phyloP scores from a whole-genome alignment of 2,888 invertebrate genomes.

The Caenorhabditis japonica region DNA sequence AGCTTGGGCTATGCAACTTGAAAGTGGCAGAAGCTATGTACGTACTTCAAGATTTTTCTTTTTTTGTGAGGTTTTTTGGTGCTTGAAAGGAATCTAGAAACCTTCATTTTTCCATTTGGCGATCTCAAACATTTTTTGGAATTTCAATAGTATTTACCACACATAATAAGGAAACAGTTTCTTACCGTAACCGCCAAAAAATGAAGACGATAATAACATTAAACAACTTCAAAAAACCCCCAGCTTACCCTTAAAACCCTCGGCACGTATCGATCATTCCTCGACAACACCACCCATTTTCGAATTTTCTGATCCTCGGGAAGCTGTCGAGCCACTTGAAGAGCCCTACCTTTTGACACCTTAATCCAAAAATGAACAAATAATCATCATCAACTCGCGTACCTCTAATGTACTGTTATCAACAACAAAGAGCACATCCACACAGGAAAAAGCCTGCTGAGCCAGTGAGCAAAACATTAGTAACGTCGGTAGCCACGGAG shows the following conservation, averaged over 20 bases:
- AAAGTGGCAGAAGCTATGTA: too few species aligned
- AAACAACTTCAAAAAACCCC: too few species aligned
- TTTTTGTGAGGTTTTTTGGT: too few species aligned
- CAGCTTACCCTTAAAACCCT: conserved; percentile 38
- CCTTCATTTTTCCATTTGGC: too few species aligned
- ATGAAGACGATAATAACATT: too few species aligned
- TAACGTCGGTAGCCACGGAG: conserved; percentile 29
- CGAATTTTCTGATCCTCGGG: conserved; percentile 42
- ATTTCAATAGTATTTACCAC: too few species aligned
- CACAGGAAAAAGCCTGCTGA: conserved; percentile 27
- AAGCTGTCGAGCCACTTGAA: conserved; percentile 53
- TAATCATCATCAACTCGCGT: neutral
- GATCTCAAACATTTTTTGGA: neutral
- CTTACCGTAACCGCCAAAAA: too few species aligned
- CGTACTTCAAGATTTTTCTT: too few species aligned
- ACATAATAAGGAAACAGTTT: too few species aligned
- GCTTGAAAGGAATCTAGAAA: too few species aligned
- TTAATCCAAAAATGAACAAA: conserved; percentile 1
- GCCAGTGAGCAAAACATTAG: conserved; percentile 8
- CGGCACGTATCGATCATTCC: conserved; percentile 52
- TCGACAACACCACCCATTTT: conserved; percentile 48
- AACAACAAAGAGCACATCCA: conserved; percentile 56
- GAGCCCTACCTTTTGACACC: conserved; percentile 45
- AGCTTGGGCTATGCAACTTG: too few species aligned
- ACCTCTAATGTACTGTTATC: conserved; percentile 47